Conservation (phyloP, 2,113 vertebrate species). For the Phalacrocorax brasilianus region DNA sequence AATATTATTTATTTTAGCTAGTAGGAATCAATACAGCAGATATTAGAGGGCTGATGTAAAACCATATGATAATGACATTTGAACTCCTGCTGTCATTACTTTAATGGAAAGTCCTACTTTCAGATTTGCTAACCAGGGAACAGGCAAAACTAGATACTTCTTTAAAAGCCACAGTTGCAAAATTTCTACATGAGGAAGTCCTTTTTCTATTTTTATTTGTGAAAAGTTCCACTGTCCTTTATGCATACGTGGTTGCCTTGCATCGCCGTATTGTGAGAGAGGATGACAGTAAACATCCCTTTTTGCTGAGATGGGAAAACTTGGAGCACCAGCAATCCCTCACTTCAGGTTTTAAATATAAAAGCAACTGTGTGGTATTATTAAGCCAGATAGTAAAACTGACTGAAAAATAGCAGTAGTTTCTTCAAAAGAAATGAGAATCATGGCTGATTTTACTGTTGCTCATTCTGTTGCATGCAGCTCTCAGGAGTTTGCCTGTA, state of each 20-base stretch:
- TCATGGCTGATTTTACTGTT: not conserved
- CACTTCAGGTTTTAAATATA: not conserved
- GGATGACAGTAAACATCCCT: not conserved
- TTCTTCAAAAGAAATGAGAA: not conserved
- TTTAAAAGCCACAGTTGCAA: not conserved
- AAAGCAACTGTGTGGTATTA: not conserved
- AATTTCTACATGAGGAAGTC: not conserved
- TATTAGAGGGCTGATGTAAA: not conserved
- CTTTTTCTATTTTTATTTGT: not conserved
- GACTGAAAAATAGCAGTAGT: not conserved
- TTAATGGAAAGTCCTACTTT: not conserved
- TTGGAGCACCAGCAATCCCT: not conserved
- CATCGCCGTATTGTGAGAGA: not conserved
- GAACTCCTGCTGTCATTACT: not conserved
- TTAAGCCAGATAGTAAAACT: not conserved
- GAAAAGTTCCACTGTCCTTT: not conserved
- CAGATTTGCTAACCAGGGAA: not conserved
- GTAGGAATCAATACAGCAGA: not conserved
- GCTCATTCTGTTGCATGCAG: not conserved
- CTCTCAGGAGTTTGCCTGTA: not conserved
- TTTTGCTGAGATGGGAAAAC: not conserved
- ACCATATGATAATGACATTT: not conserved
- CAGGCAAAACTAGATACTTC: not conserved
- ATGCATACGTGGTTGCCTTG: not conserved
- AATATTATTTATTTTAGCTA: not conserved